These are phyloP conservation scores for Toxotes jaculatrix DNA, from an alignment of 2,113 vertebrate genomes.

Conservation along the genomic window DNA sequence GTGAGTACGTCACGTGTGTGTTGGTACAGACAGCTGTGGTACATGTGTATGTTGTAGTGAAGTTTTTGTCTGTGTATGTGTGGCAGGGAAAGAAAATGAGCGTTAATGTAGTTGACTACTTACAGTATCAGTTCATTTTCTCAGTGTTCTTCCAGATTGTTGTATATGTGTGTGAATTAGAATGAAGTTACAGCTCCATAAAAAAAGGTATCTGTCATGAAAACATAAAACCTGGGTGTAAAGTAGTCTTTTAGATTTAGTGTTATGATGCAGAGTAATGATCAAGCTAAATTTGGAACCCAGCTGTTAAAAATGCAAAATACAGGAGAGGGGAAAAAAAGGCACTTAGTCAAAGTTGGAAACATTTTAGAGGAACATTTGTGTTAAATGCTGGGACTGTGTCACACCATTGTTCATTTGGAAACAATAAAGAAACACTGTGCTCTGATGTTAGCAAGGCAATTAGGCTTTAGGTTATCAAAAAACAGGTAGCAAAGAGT, in stretches of 20 bases:
- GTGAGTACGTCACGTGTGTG: slow-evolving; percentile 29
- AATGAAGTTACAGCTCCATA: background rate
- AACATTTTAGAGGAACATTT: background rate
- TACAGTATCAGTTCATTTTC: background rate
- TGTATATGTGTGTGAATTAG: background rate
- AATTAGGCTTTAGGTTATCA: background rate
- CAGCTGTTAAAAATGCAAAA: background rate
- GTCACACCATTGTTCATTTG: background rate
- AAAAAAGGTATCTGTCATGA: background rate
- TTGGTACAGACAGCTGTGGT: slow-evolving; percentile 35
- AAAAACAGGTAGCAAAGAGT: background rate
- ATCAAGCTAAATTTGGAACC: background rate
- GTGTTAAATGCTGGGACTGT: background rate
- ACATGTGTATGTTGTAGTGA: slow-evolving; percentile 32
- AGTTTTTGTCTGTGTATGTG: slow-evolving; percentile 16
- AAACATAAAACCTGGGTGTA: background rate
- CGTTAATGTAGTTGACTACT: slow-evolving; percentile 15
- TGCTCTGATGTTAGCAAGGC: background rate
- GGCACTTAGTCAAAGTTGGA: background rate
- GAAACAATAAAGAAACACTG: background rate
- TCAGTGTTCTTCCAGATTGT: background rate
- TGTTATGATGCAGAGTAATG: background rate
- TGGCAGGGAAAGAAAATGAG: slow-evolving; percentile 3
- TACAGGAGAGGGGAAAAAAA: background rate
- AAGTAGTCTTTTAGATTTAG: background rate